Evolutionary conservation across 1,140 invertebrate genomes (phyloP).

Genomic region (Mycetomoellerius zeteki): DNA sequence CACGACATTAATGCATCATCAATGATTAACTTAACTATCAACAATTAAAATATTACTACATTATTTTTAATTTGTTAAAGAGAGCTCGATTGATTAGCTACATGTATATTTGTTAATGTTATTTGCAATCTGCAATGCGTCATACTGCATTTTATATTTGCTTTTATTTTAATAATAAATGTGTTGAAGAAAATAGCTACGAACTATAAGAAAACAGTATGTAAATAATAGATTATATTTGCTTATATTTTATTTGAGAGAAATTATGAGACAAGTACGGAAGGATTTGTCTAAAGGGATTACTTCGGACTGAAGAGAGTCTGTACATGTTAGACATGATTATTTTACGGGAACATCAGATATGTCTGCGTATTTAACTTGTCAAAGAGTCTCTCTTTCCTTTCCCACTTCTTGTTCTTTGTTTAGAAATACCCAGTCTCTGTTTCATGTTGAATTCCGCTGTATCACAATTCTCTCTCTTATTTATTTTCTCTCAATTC

Average conservation of each 20-base stretch:
- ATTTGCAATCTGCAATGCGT: neutral
- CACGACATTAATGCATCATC: no score
- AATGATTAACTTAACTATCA: neutral
- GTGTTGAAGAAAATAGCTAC: no score
- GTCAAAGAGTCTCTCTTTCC: neutral
- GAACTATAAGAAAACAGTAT: no score
- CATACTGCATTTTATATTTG: neutral
- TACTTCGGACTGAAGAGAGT: neutral
- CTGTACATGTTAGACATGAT: slow-evolving; percentile 17
- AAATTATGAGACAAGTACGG: neutral
- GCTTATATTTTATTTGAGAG: neutral
- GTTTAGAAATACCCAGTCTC: neutral
- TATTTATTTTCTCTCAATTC: neutral
- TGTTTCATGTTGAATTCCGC: slow-evolving; percentile 3
- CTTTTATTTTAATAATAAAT: neutral
- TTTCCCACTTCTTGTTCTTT: slow-evolving; percentile 11
- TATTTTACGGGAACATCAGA: neutral
- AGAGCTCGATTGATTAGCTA: neutral
- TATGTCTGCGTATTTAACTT: slow-evolving; percentile 1
- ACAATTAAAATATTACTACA: neutral
- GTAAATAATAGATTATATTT: no score
- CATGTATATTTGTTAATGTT: neutral
- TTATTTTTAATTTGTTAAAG: neutral
- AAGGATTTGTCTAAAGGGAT: neutral
- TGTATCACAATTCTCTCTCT: neutral